Evolutionary conservation across 2,797 vertebrate species (phyloP), one percentile per base, ranked within the genome.

Genomic region (Pterois miles): DNA sequence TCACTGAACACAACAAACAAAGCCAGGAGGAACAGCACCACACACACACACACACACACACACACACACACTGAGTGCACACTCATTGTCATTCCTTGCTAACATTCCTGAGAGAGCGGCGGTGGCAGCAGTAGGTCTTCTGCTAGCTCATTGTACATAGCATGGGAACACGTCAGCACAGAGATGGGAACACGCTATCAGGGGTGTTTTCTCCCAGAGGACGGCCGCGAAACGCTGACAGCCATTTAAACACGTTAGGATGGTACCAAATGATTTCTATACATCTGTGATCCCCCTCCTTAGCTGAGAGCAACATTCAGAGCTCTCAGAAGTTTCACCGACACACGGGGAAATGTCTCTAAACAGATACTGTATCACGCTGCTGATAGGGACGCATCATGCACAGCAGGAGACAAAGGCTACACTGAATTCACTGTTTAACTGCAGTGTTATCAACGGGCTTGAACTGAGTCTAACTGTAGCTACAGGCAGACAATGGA

Each of bases 1-100:
- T 93, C 92, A 92, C 85, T 92, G 91, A 93, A 89, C 93, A 93
- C 90, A 94, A 92, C 92, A 93, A 93, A 93, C 92, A 93, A 93
- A 93, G 92, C 92, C 91, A 89, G 91, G 86, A 93, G 88, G 83
- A 92, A 90, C 88, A 90, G 86, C 71, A 81, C 76, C 79, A 76
- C 75, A 76, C 76, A 53, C 82, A 80, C 74, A 52, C 70, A 62
- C 70, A 75, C 81, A 67, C 69, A 78, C 71, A 68, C 57, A 57
- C 78, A 66, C 78, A 75, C 63, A 63, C 70, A 75, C 63, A 72
- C 67, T 16, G n/a, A 65, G 62, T 80, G 74, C 87, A 88, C 80
- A 89, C 90, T 92, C 90, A 92, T 90, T 93, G 93, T 93, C 85
- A 91, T 90, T 92, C 91, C 91, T 88, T 74, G 79, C 91, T 91